Percentiles rank a stretch among this genome's conserved stretches.
phyloP scores from a whole-genome alignment of 2,888 invertebrate species.

The Alentia gelatinosa region DNA sequence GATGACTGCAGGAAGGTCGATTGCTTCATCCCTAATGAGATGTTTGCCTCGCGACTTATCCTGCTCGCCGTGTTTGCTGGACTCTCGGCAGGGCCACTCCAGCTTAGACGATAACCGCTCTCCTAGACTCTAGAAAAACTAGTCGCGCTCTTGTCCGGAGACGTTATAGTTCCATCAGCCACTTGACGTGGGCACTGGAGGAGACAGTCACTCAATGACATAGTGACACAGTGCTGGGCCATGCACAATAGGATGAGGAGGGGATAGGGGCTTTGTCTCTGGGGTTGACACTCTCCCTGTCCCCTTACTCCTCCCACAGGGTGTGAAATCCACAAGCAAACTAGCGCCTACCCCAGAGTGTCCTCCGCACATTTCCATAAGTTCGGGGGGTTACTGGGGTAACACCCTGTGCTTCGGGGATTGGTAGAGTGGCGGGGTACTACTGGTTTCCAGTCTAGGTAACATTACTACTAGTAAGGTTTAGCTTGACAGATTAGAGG shows the following conservation, averaged over 20 bases:
- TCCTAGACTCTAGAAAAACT: slow-evolving; percentile 13
- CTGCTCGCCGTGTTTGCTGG: background rate
- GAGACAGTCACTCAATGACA: background rate
- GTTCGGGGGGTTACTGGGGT: background rate
- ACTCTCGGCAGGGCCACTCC: background rate
- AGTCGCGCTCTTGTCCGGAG: background rate
- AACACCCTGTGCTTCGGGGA: background rate
- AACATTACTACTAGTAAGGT: background rate
- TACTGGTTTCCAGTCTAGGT: background rate
- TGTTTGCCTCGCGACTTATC: background rate
- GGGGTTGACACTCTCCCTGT: background rate
- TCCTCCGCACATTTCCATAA: background rate
- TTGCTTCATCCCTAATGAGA: background rate
- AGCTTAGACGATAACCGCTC: slow-evolving; percentile 22
- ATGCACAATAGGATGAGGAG: background rate
- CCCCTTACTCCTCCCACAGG: background rate
- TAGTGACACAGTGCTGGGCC: background rate
- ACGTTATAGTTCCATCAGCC: slow-evolving; percentile 7
- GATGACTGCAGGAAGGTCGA: background rate
- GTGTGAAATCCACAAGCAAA: background rate
- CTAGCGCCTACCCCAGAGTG: background rate
- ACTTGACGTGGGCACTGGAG: background rate
- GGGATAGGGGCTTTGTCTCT: background rate
- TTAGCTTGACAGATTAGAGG: no score
- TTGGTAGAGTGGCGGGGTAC: background rate